Percentiles rank a stretch among this genome's conserved stretches.
These are phyloP conservation scores for Sinelater perroti DNA, from an alignment of 2,888 invertebrate species.

Conservation along the genomic window DNA sequence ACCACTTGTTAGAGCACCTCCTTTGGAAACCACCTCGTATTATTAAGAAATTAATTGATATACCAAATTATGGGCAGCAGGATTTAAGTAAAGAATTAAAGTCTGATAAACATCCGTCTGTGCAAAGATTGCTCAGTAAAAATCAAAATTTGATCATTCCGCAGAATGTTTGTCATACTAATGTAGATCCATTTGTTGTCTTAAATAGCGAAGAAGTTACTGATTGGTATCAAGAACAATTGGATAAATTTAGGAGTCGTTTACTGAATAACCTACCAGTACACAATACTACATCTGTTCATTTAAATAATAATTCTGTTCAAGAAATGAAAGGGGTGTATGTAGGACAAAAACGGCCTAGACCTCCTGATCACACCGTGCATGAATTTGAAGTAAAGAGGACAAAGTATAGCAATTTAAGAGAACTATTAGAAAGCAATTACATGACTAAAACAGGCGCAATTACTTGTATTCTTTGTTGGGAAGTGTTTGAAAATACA, in stretches of 20 bases:
- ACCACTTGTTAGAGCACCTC: not conserved
- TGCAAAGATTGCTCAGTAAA: not conserved
- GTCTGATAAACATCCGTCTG: not conserved
- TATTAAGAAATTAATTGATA: not conserved
- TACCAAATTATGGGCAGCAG: not conserved
- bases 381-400: not conserved
- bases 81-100: not conserved
- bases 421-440: not conserved
- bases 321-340: not conserved
- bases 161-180: conserved; percentile 1
- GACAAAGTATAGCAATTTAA: not conserved
- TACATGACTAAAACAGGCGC: no score
- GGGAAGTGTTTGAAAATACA: conserved; percentile 4
- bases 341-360: not conserved
- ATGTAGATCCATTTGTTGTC: conserved; percentile 14
- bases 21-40: not conserved
- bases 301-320: not conserved
- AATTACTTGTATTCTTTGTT: conserved; percentile 19
- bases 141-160: conserved; percentile 9
- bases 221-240: conserved; percentile 14
- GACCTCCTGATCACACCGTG: not conserved
- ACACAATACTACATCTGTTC: not conserved
- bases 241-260: conserved; percentile 2
- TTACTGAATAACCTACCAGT: not conserved
- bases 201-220: conserved; percentile 15